These are phyloP conservation scores for Siniperca chuatsi DNA, from an alignment of 2,113 vertebrate genomes.

Conservation along the genomic window DNA sequence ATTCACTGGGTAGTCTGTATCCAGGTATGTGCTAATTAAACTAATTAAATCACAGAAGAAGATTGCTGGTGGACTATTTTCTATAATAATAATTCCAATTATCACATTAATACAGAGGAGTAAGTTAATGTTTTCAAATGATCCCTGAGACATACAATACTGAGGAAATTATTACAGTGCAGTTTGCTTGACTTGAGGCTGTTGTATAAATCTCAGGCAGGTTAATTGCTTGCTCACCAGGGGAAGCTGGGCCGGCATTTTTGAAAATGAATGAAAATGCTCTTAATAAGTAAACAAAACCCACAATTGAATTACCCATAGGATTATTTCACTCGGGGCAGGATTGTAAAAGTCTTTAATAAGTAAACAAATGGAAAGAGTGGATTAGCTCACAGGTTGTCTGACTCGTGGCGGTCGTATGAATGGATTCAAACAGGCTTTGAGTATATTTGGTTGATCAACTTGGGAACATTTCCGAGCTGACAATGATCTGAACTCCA, in stretches of 20 bases:
- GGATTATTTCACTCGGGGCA: slow-evolving; percentile 26
- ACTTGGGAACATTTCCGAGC: slow-evolving; percentile 8
- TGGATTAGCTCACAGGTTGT: slow-evolving; percentile 20
- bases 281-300: slow-evolving; percentile 58
- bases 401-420: not conserved
- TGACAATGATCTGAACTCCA: slow-evolving; percentile 35
- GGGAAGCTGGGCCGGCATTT: not conserved
- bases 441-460: slow-evolving; percentile 23
- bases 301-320: slow-evolving; percentile 35
- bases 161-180: slow-evolving; percentile 14
- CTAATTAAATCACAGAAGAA: slow-evolving; percentile 24
- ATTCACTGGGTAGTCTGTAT: not conserved
- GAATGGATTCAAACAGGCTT: not conserved
- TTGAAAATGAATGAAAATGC: slow-evolving; percentile 9
- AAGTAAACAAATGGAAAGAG: slow-evolving; percentile 39
- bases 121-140: slow-evolving; percentile 16
- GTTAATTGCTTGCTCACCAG: slow-evolving; percentile 54
- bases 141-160: slow-evolving; percentile 5
- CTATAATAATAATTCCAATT: slow-evolving; percentile 25
- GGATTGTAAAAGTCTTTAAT: slow-evolving; percentile 36
- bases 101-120: slow-evolving; percentile 36
- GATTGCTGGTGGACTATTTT: slow-evolving; percentile 8
- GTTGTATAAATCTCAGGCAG: slow-evolving; percentile 36
- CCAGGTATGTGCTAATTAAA: slow-evolving; percentile 10
- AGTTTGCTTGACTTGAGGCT: slow-evolving; percentile 39